phyloP scores from a whole-genome alignment of 2,113 vertebrate species.

The Tretioscincus oriximinensis region DNA sequence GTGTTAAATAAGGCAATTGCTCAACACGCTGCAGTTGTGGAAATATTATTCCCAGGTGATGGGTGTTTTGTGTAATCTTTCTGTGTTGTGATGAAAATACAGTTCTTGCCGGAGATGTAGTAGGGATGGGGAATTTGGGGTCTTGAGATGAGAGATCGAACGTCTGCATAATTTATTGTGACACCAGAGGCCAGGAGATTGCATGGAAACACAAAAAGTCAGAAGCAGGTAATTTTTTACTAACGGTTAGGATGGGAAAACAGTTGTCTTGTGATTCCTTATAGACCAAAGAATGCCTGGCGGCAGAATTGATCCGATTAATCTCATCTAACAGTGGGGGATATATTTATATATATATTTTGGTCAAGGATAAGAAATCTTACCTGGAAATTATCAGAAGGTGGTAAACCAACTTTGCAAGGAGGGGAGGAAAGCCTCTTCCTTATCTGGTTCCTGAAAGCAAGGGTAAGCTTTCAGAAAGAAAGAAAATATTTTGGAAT shows the following conservation, averaged over 20 bases:
- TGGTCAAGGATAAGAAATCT: too few species aligned
- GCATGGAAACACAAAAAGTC: background rate
- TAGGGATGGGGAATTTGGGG: background rate
- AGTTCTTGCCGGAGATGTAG: too few species aligned
- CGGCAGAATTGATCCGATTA: background rate
- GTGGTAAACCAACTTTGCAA: too few species aligned
- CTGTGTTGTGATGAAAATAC: background rate
- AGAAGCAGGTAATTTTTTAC: background rate
- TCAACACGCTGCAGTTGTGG: background rate
- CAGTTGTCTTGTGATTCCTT: background rate
- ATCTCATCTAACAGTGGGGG: too few species aligned
- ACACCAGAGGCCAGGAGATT: background rate
- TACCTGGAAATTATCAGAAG: too few species aligned
- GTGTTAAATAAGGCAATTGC: background rate
- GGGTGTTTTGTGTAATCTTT: slow-evolving; percentile 2
- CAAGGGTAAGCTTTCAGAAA: too few species aligned
- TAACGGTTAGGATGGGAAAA: too few species aligned
- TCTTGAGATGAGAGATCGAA: background rate
- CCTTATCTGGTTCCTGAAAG: too few species aligned
- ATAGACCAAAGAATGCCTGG: background rate
- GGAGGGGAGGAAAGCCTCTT: too few species aligned
- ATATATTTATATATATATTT: too few species aligned
- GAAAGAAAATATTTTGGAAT: too few species aligned
- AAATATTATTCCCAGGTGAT: slow-evolving; percentile 22
- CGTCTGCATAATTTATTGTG: background rate